Evolutionary conservation across 2,888 invertebrate genomes (phyloP).

Genomic region (Nipponacmea schrenckii): DNA sequence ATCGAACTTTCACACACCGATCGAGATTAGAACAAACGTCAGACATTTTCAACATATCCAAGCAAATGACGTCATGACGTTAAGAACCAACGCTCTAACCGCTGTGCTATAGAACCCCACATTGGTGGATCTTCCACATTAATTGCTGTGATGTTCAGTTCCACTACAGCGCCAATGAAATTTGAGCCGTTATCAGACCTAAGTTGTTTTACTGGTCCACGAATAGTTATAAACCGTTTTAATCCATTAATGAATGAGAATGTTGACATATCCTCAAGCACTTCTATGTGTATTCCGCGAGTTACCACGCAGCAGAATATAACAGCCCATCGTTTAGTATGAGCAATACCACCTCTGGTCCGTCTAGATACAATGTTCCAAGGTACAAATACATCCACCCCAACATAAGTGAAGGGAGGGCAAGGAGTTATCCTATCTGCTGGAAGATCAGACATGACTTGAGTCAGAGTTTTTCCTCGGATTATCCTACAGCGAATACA

Average conservation of each 20-base stretch:
- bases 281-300: constrained; percentile 37
- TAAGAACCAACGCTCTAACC: too few species aligned
- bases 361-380: constrained; percentile 29
- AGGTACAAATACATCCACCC: too few species aligned
- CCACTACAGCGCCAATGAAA: not conserved
- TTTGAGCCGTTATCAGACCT: not conserved
- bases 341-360: constrained; percentile 30
- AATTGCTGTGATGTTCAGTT: not conserved
- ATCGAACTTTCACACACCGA: too few species aligned
- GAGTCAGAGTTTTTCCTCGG: constrained; percentile 21
- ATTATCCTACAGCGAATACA: constrained; percentile 25
- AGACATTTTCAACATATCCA: too few species aligned
- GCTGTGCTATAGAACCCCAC: too few species aligned
- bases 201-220: not conserved
- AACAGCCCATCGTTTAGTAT: constrained; percentile 33
- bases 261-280: constrained; percentile 34
- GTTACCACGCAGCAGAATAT: constrained; percentile 34
- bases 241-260: constrained; percentile 37
- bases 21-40: too few species aligned
- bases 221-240: constrained; percentile 29
- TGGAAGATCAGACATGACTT: constrained; percentile 34
- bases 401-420: too few species aligned
- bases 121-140: not conserved
- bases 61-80: too few species aligned
- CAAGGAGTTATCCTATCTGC: constrained; percentile 22